phyloP scores from a whole-genome alignment of 2,888 invertebrate species.

The Operophtera brumata region DNA sequence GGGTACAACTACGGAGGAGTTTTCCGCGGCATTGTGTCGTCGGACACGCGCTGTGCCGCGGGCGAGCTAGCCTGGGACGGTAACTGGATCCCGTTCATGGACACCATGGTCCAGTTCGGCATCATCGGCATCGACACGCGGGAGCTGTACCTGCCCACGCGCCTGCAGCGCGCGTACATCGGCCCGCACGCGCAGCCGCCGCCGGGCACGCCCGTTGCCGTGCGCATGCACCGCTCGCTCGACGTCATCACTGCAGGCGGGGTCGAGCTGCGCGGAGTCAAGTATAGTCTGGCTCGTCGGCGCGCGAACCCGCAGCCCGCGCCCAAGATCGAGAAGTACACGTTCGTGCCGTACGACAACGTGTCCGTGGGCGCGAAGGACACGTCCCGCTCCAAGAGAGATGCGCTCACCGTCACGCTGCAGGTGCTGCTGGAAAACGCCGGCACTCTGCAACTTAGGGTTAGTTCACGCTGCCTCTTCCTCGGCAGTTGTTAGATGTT shows the following conservation, averaged over 20 bases:
- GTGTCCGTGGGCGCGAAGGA: conserved; percentile 77
- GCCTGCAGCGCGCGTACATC: conserved; percentile 89
- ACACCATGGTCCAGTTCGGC: conserved; percentile 96
- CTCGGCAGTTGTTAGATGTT: too few relatives aligned
- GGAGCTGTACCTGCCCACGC: conserved; percentile 93
- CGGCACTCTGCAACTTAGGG: conserved; percentile 84
- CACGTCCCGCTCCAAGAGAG: conserved; percentile 82
- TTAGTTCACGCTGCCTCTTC: too few relatives aligned
- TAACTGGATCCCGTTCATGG: conserved; percentile 97
- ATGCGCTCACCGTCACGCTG: conserved; percentile 84
- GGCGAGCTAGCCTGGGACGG: conserved; percentile 92
- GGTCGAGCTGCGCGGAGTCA: conserved; percentile 92
- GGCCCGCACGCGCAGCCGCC: conserved; percentile 86
- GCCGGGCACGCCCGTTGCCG: conserved; percentile 71
- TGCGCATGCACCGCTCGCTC: conserved; percentile 85
- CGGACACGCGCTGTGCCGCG: conserved; percentile 85
- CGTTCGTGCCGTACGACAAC: conserved; percentile 88
- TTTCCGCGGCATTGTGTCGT: conserved; percentile 89
- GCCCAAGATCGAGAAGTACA: conserved; percentile 91
- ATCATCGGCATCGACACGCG: conserved; percentile 88
- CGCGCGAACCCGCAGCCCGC: conserved; percentile 87
- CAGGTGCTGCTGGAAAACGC: conserved; percentile 91
- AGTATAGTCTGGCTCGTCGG: conserved; percentile 94
- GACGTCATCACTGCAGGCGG: conserved; percentile 90
- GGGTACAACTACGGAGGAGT: conserved; percentile 92